A percentile compares a stretch with the other conserved stretches of the same genome.
These are phyloP conservation scores for Leptinotarsa peninsularis DNA, from an alignment of 2,888 invertebrate species.

Conservation along the genomic window DNA sequence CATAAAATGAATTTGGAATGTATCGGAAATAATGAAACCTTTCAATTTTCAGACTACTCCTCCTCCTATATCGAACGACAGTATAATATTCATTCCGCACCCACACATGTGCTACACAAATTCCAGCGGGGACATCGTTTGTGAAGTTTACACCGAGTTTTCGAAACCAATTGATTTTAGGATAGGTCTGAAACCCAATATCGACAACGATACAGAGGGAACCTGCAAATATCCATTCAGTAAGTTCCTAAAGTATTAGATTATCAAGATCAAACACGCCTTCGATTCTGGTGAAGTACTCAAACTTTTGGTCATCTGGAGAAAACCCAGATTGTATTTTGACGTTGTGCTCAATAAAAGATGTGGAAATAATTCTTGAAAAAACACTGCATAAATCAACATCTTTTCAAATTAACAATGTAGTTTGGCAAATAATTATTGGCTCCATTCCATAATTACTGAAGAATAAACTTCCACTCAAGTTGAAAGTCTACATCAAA, in stretches of 20 bases:
- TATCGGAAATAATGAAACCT: not conserved
- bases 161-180: slow-evolving; percentile 69
- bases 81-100: slow-evolving; percentile 47
- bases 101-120: slow-evolving; percentile 72
- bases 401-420: no score
- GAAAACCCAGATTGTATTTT: no score
- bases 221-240: slow-evolving; percentile 79
- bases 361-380: no score
- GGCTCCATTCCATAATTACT: no score
- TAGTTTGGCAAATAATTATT: no score
- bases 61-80: slow-evolving; percentile 31
- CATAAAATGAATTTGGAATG: no score
- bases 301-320: no score
- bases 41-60: slow-evolving; percentile 35
- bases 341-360: no score
- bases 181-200: slow-evolving; percentile 67
- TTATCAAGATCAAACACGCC: not conserved
- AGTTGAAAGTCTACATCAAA: no score
- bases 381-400: no score
- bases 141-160: slow-evolving; percentile 74
- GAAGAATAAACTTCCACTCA: no score
- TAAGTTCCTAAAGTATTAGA: slow-evolving; percentile 55
- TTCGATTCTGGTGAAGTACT: no score
- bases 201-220: slow-evolving; percentile 46
- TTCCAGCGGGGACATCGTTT: slow-evolving; percentile 62